Base-by-base conservation (phyloP, 2,797 vertebrate genomes). In the Semotilus atromaculatus region DNA sequence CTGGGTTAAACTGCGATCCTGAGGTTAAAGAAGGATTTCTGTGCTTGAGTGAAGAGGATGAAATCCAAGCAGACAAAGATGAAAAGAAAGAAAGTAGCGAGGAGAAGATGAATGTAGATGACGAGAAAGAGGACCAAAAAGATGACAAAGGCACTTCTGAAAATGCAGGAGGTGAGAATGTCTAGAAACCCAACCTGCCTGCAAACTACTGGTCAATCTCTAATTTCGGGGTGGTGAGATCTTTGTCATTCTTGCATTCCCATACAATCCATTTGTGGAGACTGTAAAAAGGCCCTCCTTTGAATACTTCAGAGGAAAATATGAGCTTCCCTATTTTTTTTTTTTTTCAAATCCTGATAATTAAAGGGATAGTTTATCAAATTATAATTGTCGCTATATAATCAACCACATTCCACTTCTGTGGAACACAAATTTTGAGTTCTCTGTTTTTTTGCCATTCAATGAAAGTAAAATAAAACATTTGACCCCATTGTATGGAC, bases 11-110 rank as follows among this genome's bases (percentile, higher is more conserved):
- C 80, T 91, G 89, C 86, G 96, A 96, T 92, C 95, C 90, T 89
- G 93, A 97, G 78, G 96, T 96, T 31, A 96, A 95, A 90, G 96
- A 97, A 90, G 96, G 96, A 72, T 97, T 97, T 91, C 92, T 97
- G 83, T 96, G 96, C 23, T 92, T 97, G 51, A 97, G 96, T 85
- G 96, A 97, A 93, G 96, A 97, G 92, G 96, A 97, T n/a, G 96
- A 97, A 82, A 88, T 92, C 55, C 92, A 93, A 79, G 94, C 92
- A 82, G 96, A 95, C 77, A 93, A 93, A 80, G 93, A 91, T 38
- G 73, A 89, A 31, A 90, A 89, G 75, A 89, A 85, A 16, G 86
- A 89, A 60, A 72, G 66, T n/a, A 92, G 87, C 36, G 90, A 90
- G 71, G 86, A 88, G 29, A 95, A 93, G 87, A 93, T 91, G 92